These are phyloP conservation scores for Mormyrus iriodes DNA, from an alignment of 2,113 vertebrate genomes.

Conservation along the genomic window DNA sequence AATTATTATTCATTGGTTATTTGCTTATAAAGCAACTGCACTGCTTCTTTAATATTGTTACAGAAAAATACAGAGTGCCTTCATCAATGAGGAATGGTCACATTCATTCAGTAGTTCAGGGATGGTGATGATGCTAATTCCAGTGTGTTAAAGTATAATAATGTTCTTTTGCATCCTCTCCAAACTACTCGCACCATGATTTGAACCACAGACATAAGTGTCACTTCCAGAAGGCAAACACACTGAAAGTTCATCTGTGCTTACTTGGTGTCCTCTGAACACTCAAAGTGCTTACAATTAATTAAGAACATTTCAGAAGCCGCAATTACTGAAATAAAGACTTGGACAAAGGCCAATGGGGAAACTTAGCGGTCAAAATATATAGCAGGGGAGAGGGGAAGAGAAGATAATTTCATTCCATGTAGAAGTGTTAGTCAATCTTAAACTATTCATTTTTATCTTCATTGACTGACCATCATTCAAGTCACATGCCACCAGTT, in stretches of 20 bases:
- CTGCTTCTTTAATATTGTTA: not conserved
- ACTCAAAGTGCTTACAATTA: constrained; percentile 38
- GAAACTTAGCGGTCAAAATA: constrained; percentile 13
- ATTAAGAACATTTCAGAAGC: constrained; percentile 42
- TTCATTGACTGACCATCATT: not conserved
- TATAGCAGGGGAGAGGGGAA: not conserved
- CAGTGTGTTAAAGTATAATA: not conserved
- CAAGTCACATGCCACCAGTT: not conserved
- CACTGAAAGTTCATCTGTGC: constrained; percentile 47
- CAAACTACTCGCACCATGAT: not conserved
- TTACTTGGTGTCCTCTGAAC: constrained; percentile 47
- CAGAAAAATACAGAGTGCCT: not conserved
- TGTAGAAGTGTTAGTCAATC: not conserved
- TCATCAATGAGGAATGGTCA: not conserved
- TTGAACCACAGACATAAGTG: constrained; percentile 39
- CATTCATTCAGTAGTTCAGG: not conserved
- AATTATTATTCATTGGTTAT: constrained; percentile 1
- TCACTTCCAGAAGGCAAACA: constrained; percentile 42
- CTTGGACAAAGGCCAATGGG: constrained; percentile 35
- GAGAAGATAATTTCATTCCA: not conserved
- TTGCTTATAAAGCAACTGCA: not conserved
- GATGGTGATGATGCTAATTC: not conserved
- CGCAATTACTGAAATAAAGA: constrained; percentile 48
- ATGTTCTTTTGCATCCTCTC: not conserved
- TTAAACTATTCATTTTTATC: constrained; percentile 4